Percentiles rank a stretch among this genome's conserved stretches.
Evolutionary conservation across 2,888 invertebrate species (phyloP).

Genomic region (Taphrorychus bicolor): DNA sequence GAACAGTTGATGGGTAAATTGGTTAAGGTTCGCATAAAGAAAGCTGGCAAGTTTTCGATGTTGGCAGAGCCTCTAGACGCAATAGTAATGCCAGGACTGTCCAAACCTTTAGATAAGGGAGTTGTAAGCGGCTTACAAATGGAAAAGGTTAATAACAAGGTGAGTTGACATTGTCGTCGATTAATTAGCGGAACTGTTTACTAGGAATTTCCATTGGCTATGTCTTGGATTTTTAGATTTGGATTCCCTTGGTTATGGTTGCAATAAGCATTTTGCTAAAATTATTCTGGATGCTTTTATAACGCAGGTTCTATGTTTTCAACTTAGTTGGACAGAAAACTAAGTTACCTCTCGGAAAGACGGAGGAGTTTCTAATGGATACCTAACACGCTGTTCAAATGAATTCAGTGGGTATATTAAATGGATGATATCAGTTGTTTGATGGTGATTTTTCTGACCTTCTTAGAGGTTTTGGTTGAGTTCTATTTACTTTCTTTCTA

Average conservation of each 20-base stretch:
- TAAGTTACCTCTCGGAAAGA: too few species aligned
- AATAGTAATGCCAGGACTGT: constrained; percentile 61
- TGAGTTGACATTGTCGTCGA: constrained; percentile 3
- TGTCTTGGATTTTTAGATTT: constrained; percentile 30
- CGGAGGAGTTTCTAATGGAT: background rate
- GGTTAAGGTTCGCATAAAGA: constrained; percentile 76
- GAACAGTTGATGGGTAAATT: constrained; percentile 82
- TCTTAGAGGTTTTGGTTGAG: too few species aligned
- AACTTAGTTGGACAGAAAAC: too few species aligned
- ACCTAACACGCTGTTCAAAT: too few species aligned
- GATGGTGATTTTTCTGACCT: too few species aligned
- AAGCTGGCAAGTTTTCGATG: constrained; percentile 80
- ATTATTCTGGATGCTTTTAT: constrained; percentile 24
- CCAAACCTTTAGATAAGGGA: constrained; percentile 64
- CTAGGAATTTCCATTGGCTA: too few species aligned
- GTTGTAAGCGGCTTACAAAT: constrained; percentile 63
- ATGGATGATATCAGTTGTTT: too few species aligned
- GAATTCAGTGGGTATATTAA: too few species aligned
- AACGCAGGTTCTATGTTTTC: background rate
- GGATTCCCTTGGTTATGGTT: constrained; percentile 25
- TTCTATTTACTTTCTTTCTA: too few species aligned
- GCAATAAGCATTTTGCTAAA: constrained; percentile 18
- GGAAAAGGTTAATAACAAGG: constrained; percentile 26
- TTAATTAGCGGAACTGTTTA: background rate
- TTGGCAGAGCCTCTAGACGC: constrained; percentile 70